Evolutionary conservation across 2,113 vertebrate genomes (phyloP).

Genomic region (Mastomys coucha): DNA sequence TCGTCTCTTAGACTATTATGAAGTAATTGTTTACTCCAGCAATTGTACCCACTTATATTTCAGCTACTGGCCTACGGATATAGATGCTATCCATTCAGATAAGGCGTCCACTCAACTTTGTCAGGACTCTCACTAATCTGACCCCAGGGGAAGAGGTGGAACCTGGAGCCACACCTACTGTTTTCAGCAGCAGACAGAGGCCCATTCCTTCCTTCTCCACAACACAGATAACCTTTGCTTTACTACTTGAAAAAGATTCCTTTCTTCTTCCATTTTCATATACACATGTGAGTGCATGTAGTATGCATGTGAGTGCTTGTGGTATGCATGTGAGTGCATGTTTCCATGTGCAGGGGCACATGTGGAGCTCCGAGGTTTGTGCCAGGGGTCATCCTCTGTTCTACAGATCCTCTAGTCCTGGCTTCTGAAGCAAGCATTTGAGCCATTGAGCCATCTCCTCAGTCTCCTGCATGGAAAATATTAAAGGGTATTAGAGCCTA

Average conservation of each 20-base stretch:
- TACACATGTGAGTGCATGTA: neutral
- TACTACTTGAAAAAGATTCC: neutral
- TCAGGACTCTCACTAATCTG: neutral
- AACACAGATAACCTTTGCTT: neutral
- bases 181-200: neutral
- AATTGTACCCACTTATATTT: neutral
- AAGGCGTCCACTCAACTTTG: neutral
- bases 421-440: neutral
- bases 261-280: neutral
- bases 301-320: neutral
- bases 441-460: neutral
- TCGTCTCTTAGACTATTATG: neutral
- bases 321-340: neutral
- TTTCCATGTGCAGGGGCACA: neutral
- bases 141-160: neutral
- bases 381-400: neutral
- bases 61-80: neutral
- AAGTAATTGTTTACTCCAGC: neutral
- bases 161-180: neutral
- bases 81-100: neutral
- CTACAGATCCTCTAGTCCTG: neutral
- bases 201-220: neutral
- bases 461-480: neutral
- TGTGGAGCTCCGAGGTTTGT: neutral
- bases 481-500: slow-evolving; percentile 10